Evolutionary conservation across 2,888 invertebrate genomes (phyloP).

Genomic region (Chymomyza fuscimana): DNA sequence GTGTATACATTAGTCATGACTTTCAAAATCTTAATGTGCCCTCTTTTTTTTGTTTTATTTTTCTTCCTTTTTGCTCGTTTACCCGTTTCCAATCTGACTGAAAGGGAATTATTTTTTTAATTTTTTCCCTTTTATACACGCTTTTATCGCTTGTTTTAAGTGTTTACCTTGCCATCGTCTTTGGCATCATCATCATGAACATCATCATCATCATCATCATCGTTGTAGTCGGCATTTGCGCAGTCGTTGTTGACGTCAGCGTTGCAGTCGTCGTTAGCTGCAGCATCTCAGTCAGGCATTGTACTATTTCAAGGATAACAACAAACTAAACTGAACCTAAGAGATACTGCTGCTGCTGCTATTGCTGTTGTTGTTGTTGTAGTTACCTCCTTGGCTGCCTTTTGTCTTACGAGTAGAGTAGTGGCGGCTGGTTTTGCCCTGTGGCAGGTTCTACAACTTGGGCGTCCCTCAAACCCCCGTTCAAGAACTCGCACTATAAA

Average conservation of each 20-base stretch:
- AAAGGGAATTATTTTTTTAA: background rate
- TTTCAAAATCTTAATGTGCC: slow-evolving; percentile 21
- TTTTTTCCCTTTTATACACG: slow-evolving; percentile 41
- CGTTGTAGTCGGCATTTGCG: background rate
- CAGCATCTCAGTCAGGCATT: slow-evolving; percentile 70
- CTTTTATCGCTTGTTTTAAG: slow-evolving; percentile 56
- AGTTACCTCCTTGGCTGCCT: slow-evolving; percentile 12
- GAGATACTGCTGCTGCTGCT: slow-evolving; percentile 24
- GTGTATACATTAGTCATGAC: slow-evolving; percentile 39
- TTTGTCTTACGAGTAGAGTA: slow-evolving; percentile 14
- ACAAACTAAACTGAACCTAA: slow-evolving; percentile 41
- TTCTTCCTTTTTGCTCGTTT: slow-evolving; percentile 17
- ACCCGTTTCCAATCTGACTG: background rate
- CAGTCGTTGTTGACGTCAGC: slow-evolving; percentile 40
- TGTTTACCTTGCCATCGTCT: slow-evolving; percentile 53
- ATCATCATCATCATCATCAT: background rate
- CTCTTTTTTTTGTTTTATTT: slow-evolving; percentile 34
- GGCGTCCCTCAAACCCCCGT: background rate
- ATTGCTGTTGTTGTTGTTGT: slow-evolving; percentile 20
- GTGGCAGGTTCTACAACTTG: background rate
- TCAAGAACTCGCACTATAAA: slow-evolving; percentile 49
- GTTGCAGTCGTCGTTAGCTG: background rate
- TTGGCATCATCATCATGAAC: slow-evolving; percentile 13
- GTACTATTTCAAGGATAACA: slow-evolving; percentile 77
- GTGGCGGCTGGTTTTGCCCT: slow-evolving; percentile 16